phyloP scores from a whole-genome alignment of 2,888 invertebrate genomes.

The Polymixis flavicincta region DNA sequence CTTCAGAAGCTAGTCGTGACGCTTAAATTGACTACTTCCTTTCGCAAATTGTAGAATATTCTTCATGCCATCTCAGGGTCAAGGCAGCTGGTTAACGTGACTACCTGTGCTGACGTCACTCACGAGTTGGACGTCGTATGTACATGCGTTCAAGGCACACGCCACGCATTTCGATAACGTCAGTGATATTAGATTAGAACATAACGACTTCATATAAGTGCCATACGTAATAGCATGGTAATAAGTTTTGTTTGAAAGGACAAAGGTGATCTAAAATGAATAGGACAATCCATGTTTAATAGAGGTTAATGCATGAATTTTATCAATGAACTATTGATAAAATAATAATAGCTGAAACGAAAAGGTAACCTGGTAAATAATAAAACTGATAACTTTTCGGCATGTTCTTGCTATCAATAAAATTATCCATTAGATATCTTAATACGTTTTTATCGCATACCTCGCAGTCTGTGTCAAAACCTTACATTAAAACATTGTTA shows the following conservation, averaged over 20 bases:
- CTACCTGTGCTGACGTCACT: constrained; percentile 53
- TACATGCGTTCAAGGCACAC: constrained; percentile 38
- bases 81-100: constrained; percentile 56
- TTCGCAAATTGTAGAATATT: constrained; percentile 34
- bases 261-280: constrained; percentile 31
- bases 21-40: constrained; percentile 24
- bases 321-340: constrained; percentile 6
- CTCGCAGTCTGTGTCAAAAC: constrained; percentile 34
- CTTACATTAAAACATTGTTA: constrained; percentile 34
- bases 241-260: constrained; percentile 27
- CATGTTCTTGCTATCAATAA: neutral
- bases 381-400: constrained; percentile 13
- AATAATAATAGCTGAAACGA: constrained; percentile 7
- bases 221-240: constrained; percentile 6
- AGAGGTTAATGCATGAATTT: constrained; percentile 18
- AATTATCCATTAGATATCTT: constrained; percentile 26
- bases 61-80: constrained; percentile 53
- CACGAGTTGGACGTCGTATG: constrained; percentile 51
- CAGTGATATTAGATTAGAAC: constrained; percentile 38
- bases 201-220: constrained; percentile 4
- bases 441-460: constrained; percentile 21
- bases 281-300: constrained; percentile 27
- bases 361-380: constrained; percentile 6
- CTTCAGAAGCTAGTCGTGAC: constrained; percentile 20
- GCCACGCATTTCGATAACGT: constrained; percentile 43